Conservation (phyloP, 1,140 invertebrate genomes). For the Liolophura sinensis region DNA sequence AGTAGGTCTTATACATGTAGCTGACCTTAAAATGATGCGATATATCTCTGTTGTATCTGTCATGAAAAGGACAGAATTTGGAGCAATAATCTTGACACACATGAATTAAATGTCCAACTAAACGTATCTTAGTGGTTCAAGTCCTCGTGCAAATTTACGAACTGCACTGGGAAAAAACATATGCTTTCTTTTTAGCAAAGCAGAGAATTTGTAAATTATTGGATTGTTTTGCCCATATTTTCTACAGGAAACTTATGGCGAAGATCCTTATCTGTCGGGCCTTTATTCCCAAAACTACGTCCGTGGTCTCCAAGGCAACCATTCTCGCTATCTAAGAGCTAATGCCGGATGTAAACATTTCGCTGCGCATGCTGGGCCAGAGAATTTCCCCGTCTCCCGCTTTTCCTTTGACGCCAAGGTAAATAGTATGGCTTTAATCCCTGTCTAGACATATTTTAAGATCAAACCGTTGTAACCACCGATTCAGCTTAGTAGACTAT, state of each 20-base stretch:
- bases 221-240: not conserved
- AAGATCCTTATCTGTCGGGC: slow-evolving; percentile 35
- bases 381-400: slow-evolving; percentile 29
- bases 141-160: too few relatives aligned
- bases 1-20: too few relatives aligned
- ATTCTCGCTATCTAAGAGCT: slow-evolving; percentile 25
- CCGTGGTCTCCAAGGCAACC: slow-evolving; percentile 28
- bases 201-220: too few relatives aligned
- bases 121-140: too few relatives aligned
- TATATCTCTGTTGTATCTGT: too few relatives aligned
- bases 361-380: slow-evolving; percentile 31
- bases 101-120: too few relatives aligned
- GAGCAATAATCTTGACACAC: too few relatives aligned
- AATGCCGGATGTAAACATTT: slow-evolving; percentile 35
- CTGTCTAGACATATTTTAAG: not conserved
- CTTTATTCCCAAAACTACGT: slow-evolving; percentile 16
- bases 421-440: not conserved
- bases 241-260: slow-evolving; percentile 36
- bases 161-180: too few relatives aligned
- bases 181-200: too few relatives aligned
- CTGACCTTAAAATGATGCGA: too few relatives aligned
- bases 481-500: not conserved
- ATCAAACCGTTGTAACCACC: not conserved
- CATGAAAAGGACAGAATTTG: too few relatives aligned
- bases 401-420: slow-evolving; percentile 31